Evolutionary conservation across 1,140 invertebrate genomes (phyloP).

Genomic region (Piezodorus guildinii): DNA sequence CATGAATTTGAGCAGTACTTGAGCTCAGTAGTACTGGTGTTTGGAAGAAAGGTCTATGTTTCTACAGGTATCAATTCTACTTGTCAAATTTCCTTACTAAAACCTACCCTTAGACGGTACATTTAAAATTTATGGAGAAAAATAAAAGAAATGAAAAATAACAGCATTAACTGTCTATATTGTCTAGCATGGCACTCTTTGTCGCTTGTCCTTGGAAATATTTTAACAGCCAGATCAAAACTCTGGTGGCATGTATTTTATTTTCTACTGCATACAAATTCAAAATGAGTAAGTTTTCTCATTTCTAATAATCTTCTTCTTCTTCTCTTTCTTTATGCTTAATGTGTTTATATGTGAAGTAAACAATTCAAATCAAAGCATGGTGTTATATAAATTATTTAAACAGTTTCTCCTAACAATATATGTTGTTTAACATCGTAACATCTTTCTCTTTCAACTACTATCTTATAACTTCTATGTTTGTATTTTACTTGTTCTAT

Average conservation of each 20-base stretch:
- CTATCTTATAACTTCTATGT: slow-evolving; percentile 1
- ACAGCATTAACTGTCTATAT: slow-evolving; percentile 17
- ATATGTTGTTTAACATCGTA: background rate
- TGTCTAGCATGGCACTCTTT: slow-evolving; percentile 24
- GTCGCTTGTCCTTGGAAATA: slow-evolving; percentile 18
- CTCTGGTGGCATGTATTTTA: slow-evolving; percentile 23
- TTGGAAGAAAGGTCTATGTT: slow-evolving; percentile 1
- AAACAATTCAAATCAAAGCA: background rate
- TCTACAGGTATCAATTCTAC: slow-evolving; percentile 7
- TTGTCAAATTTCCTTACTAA: slow-evolving; percentile 5
- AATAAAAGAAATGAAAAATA: slow-evolving; percentile 8
- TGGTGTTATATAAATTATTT: background rate
- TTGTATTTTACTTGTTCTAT: background rate
- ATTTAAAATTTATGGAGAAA: background rate
- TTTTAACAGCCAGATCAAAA: slow-evolving; percentile 22
- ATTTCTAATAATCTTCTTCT: background rate
- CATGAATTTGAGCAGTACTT: slow-evolving; percentile 6
- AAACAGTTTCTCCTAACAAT: slow-evolving; percentile 1
- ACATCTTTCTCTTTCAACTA: slow-evolving; percentile 7
- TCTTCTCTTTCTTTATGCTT: slow-evolving; percentile 7
- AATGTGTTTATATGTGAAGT: slow-evolving; percentile 3
- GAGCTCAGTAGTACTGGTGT: slow-evolving; percentile 6
- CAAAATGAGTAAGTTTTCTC: background rate
- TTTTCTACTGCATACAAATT: slow-evolving; percentile 3
- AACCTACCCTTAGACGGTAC: slow-evolving; percentile 8